Evolutionary conservation across 64 coral and sea anemone genomes (phyloP).

Genomic region (Actinia equina): DNA sequence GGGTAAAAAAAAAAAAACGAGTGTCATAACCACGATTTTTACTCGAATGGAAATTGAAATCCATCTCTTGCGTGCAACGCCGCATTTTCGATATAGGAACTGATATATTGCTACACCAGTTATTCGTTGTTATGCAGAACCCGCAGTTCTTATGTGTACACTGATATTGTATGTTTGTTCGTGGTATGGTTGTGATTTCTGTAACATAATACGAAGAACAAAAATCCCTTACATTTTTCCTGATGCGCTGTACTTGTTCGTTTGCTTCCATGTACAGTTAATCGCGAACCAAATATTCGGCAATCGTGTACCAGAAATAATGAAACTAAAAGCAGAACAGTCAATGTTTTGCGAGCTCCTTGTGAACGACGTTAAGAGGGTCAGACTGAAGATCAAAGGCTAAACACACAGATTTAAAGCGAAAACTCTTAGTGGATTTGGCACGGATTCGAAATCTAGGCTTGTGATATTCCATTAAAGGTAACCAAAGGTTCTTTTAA

Average conservation of each 20-base stretch:
- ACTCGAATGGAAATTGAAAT: neutral
- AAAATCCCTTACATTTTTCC: neutral
- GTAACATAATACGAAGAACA: neutral
- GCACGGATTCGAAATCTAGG: neutral
- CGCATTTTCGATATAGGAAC: neutral
- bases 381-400: neutral
- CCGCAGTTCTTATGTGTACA: neutral
- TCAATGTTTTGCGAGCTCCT: neutral
- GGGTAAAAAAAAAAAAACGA: neutral
- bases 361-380: neutral
- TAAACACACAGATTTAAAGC: neutral
- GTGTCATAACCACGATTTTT: neutral
- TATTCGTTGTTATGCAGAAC: neutral
- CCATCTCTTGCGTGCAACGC: neutral
- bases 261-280: neutral
- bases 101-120: neutral
- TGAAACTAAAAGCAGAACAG: neutral
- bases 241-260: neutral
- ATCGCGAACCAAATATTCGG: neutral
- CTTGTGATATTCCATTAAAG: neutral
- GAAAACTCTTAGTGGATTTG: neutral
- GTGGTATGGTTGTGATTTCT: neutral
- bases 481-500: neutral
- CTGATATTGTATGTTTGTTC: neutral
- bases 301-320: neutral